Percentiles rank a stretch among this genome's conserved stretches.
phyloP scores from a whole-genome alignment of 2,113 vertebrate genomes.

The Sciurus niger region DNA sequence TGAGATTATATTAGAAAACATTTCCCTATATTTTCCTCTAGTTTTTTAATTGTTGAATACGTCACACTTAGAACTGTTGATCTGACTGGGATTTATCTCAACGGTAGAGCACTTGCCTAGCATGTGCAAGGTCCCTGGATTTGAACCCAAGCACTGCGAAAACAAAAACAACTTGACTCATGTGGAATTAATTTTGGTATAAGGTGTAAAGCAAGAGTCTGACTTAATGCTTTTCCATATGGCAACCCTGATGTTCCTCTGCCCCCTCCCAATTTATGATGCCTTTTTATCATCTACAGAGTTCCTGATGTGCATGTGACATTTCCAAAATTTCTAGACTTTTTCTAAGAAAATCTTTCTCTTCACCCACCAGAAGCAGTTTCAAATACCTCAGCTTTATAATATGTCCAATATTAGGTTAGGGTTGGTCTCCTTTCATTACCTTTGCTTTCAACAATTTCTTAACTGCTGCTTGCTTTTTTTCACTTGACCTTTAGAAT shows the following conservation, averaged over 20 bases:
- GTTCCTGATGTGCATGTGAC: background rate
- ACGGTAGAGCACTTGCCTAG: background rate
- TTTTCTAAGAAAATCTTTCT: background rate
- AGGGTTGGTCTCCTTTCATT: background rate
- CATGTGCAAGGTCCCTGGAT: background rate
- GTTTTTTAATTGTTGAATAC: background rate
- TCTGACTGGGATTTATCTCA: background rate
- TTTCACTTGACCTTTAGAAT: constrained; percentile 32
- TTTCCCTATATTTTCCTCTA: background rate
- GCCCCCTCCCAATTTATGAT: background rate
- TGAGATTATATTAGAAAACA: background rate
- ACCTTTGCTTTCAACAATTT: background rate
- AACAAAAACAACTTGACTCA: background rate
- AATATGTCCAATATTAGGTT: background rate
- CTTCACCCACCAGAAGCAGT: background rate
- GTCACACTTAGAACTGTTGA: background rate
- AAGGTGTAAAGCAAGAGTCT: background rate
- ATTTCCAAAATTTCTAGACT: background rate
- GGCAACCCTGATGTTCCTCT: background rate
- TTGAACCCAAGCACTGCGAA: background rate
- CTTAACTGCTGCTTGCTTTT: background rate
- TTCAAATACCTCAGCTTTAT: background rate
- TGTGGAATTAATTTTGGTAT: background rate
- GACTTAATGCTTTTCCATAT: background rate
- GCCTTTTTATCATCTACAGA: background rate